Conservation (phyloP, 1,140 invertebrate species). For the Drosophila arawakana region DNA sequence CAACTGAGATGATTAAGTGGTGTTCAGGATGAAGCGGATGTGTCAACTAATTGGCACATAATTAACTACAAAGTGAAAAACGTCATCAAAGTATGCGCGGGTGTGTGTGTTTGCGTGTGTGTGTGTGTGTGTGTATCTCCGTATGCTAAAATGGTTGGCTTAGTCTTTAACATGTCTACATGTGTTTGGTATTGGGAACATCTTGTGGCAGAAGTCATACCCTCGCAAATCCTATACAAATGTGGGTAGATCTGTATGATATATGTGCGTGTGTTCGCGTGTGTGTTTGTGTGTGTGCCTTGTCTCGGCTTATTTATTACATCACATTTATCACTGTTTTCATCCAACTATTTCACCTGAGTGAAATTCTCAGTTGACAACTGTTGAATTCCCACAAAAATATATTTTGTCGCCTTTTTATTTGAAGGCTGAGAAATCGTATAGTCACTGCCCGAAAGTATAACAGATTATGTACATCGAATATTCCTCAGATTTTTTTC, state of each 20-base stretch:
- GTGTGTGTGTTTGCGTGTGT: background rate
- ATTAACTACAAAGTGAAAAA: constrained; percentile 58
- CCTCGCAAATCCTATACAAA: background rate
- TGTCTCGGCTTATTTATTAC: background rate
- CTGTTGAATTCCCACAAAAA: constrained; percentile 1
- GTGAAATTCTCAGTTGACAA: background rate
- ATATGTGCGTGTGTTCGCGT: background rate
- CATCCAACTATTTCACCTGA: background rate
- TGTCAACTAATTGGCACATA: constrained; percentile 59
- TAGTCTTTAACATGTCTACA: background rate
- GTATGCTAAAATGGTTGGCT: constrained; percentile 13
- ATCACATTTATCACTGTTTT: background rate
- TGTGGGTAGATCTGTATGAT: too few species aligned
- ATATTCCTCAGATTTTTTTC: background rate
- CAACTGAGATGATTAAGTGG: constrained; percentile 22
- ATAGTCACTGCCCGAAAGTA: background rate
- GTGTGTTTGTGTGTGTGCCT: background rate
- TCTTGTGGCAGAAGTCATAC: background rate
- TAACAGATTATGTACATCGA: background rate
- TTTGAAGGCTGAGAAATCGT: background rate
- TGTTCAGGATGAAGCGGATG: constrained; percentile 6
- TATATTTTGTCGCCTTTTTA: background rate
- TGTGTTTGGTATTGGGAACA: background rate
- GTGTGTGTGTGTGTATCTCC: background rate
- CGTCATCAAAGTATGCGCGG: background rate